Percentiles rank a stretch among this genome's conserved stretches.
phyloP scores from a whole-genome alignment of 2,888 invertebrate genomes.

The Meghimatium bilineatum region DNA sequence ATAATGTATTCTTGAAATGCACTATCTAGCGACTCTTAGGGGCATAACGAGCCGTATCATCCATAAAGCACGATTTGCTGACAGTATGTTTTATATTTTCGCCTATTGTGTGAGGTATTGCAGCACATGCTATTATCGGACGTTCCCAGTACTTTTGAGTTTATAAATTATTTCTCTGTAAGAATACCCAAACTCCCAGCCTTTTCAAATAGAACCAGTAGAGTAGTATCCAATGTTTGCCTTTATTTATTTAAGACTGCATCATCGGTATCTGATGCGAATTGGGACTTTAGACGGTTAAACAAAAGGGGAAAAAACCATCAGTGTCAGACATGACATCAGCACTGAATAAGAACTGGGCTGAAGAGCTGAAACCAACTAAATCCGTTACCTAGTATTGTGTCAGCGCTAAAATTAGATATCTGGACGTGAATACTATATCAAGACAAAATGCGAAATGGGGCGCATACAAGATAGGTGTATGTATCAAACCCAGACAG shows the following conservation, averaged over 20 bases:
- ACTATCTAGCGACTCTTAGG: no score
- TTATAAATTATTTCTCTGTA: no score
- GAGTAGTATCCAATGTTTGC: neutral
- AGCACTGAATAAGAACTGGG: constrained; percentile 9
- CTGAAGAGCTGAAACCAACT: neutral
- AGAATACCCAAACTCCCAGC: no score
- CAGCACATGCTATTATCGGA: no score
- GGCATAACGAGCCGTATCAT: no score
- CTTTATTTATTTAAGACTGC: neutral
- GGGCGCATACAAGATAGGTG: neutral
- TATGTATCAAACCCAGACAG: constrained; percentile 22
- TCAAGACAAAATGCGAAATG: neutral
- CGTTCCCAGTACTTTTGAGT: no score
- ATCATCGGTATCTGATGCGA: neutral
- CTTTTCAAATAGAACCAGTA: no score
- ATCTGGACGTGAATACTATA: constrained; percentile 16
- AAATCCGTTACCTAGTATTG: constrained; percentile 7
- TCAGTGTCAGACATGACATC: constrained; percentile 9
- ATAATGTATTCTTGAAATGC: no score
- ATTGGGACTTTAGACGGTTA: neutral
- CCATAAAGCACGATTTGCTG: no score
- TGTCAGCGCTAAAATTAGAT: constrained; percentile 11
- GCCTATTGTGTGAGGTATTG: no score
- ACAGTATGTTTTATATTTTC: no score
- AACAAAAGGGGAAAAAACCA: neutral